Conservation (phyloP, 2,797 vertebrate genomes). For the Rhinella marina region DNA sequence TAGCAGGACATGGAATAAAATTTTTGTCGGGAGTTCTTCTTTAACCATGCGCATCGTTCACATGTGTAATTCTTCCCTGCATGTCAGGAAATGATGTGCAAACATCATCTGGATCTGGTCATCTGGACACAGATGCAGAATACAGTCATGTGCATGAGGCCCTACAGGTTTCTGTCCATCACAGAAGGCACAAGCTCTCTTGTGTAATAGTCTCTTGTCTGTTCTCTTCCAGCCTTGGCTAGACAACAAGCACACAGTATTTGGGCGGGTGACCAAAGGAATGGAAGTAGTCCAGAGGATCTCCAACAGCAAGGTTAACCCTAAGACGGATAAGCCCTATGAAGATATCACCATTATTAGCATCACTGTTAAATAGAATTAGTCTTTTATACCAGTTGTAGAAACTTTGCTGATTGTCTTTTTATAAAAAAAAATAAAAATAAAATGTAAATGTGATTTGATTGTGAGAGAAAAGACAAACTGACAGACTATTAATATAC, state of each 20-base stretch:
- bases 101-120: too few relatives aligned
- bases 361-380: slow-evolving; percentile 90
- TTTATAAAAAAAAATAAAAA: background rate
- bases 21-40: too few relatives aligned
- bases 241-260: slow-evolving; percentile 98
- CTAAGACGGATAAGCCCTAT: slow-evolving; percentile 97
- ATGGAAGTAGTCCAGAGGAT: slow-evolving; percentile 99
- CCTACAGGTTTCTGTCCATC: background rate
- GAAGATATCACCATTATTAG: slow-evolving; percentile 98
- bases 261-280: slow-evolving; percentile 93
- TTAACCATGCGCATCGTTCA: background rate
- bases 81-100: slow-evolving; percentile 8
- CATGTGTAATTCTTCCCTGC: slow-evolving; percentile 17
- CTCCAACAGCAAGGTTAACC: slow-evolving; percentile 95
- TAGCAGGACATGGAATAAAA: too few relatives aligned
- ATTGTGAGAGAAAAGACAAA: background rate
- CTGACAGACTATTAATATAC: too few relatives aligned
- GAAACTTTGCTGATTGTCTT: background rate
- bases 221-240: slow-evolving; percentile 87
- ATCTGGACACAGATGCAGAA: too few relatives aligned
- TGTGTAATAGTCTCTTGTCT: slow-evolving; percentile 45
- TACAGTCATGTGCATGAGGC: too few relatives aligned
- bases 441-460: background rate
- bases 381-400: slow-evolving; percentile 35
- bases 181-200: background rate